phyloP scores from a whole-genome alignment of 2,888 invertebrate genomes.

The Oxyteleia sp. region DNA sequence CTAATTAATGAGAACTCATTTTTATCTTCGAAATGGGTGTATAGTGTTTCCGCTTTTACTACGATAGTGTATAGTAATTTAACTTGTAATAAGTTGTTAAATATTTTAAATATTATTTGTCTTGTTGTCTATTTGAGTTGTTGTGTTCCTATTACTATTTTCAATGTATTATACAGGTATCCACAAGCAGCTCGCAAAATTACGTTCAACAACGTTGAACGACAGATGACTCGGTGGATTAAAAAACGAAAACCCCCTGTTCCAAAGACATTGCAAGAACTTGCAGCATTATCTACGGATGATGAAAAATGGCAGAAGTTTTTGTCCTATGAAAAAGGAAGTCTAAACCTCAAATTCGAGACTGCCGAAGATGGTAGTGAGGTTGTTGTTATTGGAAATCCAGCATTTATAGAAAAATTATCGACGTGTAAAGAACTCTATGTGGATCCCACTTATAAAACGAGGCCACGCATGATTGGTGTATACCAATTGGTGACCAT shows the following conservation, averaged over 20 bases:
- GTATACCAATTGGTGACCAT: constrained; percentile 2
- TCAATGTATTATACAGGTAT: constrained; percentile 1
- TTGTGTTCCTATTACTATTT: too few relatives aligned
- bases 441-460: constrained; percentile 23
- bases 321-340: background rate
- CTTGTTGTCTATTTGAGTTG: too few relatives aligned
- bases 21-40: too few relatives aligned
- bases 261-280: constrained; percentile 15
- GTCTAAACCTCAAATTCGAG: background rate
- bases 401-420: background rate
- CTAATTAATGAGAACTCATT: too few relatives aligned
- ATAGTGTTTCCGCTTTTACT: too few relatives aligned
- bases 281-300: background rate
- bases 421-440: background rate
- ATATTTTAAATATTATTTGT: too few relatives aligned
- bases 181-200: background rate
- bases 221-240: constrained; percentile 14
- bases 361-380: constrained; percentile 6
- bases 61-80: too few relatives aligned
- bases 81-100: too few relatives aligned
- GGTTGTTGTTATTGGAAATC: constrained; percentile 21
- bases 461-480: background rate
- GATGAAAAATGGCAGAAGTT: background rate
- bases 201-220: background rate
- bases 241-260: constrained; percentile 1